phyloP scores from a whole-genome alignment of 1,140 invertebrate species.

The Heliothis virescens region DNA sequence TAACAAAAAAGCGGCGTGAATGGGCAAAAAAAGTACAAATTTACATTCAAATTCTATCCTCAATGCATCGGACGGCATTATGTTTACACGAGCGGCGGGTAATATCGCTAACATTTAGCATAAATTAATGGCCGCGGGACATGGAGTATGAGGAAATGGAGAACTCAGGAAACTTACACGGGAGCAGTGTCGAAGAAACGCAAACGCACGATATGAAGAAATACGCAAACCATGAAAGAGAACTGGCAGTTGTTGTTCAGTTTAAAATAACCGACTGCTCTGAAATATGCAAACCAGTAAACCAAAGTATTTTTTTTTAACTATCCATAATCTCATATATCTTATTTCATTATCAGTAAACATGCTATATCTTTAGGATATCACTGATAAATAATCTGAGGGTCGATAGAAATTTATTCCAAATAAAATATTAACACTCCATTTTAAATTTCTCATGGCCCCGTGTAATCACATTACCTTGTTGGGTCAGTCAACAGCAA shows the following conservation, averaged over 20 bases:
- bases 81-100: constrained; percentile 37
- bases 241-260: too few relatives aligned
- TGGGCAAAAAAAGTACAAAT: constrained; percentile 20
- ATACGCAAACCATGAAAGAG: too few relatives aligned
- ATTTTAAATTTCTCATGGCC: constrained; percentile 1
- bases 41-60: constrained; percentile 38
- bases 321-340: too few relatives aligned
- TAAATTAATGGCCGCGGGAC: constrained; percentile 51
- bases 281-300: too few relatives aligned
- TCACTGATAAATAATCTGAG: too few relatives aligned
- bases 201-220: too few relatives aligned
- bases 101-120: constrained; percentile 51
- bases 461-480: constrained; percentile 48
- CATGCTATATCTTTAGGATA: too few relatives aligned
- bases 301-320: too few relatives aligned
- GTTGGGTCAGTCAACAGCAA: constrained; percentile 50
- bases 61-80: constrained; percentile 36
- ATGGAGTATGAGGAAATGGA: constrained; percentile 9
- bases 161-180: neutral
- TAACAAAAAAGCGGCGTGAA: constrained; percentile 33
- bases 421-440: constrained; percentile 3
- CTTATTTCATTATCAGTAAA: too few relatives aligned
- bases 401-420: too few relatives aligned
- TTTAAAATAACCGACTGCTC: too few relatives aligned
- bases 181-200: neutral